Evolutionary conservation across 1,140 invertebrate species (phyloP).

Genomic region (Drosophila grimshawi): DNA sequence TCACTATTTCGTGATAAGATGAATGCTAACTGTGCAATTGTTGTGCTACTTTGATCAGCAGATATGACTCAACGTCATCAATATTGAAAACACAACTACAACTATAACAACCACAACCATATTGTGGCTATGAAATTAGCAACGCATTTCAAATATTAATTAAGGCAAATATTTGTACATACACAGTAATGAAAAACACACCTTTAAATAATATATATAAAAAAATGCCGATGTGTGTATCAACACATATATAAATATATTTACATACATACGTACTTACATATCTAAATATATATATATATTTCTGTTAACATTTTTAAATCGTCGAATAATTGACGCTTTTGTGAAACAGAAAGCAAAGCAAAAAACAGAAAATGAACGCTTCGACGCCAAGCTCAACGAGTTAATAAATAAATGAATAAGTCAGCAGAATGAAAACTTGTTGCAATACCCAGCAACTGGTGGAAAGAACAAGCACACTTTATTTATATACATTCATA

Average conservation of each 20-base stretch:
- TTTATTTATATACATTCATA: slow-evolving; percentile 26
- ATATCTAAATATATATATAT: background rate
- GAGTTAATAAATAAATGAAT: slow-evolving; percentile 30
- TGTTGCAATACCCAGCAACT: slow-evolving; percentile 63
- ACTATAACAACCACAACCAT: slow-evolving; percentile 6
- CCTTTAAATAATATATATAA: slow-evolving; percentile 13
- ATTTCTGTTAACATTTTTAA: slow-evolving; percentile 10
- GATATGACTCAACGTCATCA: slow-evolving; percentile 31
- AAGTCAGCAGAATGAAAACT: slow-evolving; percentile 52
- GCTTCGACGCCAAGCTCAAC: slow-evolving; percentile 10
- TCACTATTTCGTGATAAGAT: slow-evolving; percentile 14
- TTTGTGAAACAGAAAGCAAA: slow-evolving; percentile 9
- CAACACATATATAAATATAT: background rate
- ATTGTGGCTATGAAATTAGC: slow-evolving; percentile 23
- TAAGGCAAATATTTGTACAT: slow-evolving; percentile 44
- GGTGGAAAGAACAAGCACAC: slow-evolving; percentile 41
- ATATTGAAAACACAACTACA: background rate
- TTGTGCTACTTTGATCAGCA: slow-evolving; percentile 3
- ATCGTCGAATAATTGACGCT: slow-evolving; percentile 1
- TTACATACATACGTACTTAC: slow-evolving; percentile 20
- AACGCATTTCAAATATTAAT: slow-evolving; percentile 45
- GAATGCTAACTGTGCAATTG: background rate
- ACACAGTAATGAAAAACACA: slow-evolving; percentile 13
- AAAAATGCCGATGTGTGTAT: slow-evolving; percentile 2
- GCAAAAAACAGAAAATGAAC: background rate